These are phyloP conservation scores for Stenichneumon culpator DNA, from an alignment of 2,888 invertebrate species.

Conservation along the genomic window DNA sequence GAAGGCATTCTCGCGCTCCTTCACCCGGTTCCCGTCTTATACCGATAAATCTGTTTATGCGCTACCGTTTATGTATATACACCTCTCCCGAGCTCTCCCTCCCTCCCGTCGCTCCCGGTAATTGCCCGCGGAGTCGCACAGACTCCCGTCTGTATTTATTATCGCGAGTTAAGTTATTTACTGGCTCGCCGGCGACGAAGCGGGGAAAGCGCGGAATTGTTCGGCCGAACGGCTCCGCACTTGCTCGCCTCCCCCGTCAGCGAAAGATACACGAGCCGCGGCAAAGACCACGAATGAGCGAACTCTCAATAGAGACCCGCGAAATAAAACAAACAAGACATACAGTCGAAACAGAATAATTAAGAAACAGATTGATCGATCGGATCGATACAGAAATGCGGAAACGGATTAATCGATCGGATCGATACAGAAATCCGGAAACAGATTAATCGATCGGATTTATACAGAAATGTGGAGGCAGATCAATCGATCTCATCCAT, in stretches of 20 bases:
- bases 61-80: slow-evolving; percentile 70
- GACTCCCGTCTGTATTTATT: slow-evolving; percentile 64
- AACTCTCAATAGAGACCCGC: no score
- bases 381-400: no score
- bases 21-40: slow-evolving; percentile 49
- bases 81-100: slow-evolving; percentile 9
- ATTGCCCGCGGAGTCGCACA: slow-evolving; percentile 70
- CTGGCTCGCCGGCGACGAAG: slow-evolving; percentile 33
- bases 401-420: no score
- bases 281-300: no score
- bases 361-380: no score
- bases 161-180: slow-evolving; percentile 67
- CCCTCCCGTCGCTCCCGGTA: slow-evolving; percentile 61
- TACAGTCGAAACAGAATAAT: no score
- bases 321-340: no score
- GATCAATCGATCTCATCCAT: no score
- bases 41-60: slow-evolving; percentile 78
- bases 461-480: no score
- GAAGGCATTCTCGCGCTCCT: slow-evolving; percentile 65
- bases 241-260: not conserved
- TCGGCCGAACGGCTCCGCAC: slow-evolving; percentile 31
- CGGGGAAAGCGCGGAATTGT: slow-evolving; percentile 53
- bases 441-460: no score
- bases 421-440: no score
- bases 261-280: no score